Evolutionary conservation across 2,888 invertebrate genomes (phyloP), one percentile per base, ranked within the genome.

Genomic region (Scaptomyza polygonia): DNA sequence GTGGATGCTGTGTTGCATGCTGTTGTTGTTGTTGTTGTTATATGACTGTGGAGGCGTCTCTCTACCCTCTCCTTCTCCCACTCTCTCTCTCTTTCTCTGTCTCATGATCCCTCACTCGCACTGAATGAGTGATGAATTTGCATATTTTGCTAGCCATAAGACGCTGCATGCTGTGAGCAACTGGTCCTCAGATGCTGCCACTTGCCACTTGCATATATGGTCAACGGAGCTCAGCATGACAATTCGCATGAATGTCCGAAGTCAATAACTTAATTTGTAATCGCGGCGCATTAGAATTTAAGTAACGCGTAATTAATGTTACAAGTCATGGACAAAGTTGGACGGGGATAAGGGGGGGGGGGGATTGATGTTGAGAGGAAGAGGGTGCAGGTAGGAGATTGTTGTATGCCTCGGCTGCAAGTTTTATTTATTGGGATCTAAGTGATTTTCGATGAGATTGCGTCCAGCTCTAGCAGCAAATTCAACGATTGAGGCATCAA

Each of bases 241-340:
- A 86, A 83, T 83, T 86, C 82, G 83, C 83, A 88, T 84, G 74
- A 84, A 83, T 87, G 86, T 84, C 88, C 77, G 16, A 79, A 80
- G 87, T 77, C 88, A 86, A 91, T 90, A 87, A 89, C 91, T 91
- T 91, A 91, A 91, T 91, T 91, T 91, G 91, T 91, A 89, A 90
- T 86, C 87, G 77, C 75, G 67, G 53, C 80, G 88, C 85, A 91
- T 91, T 91, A 91, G 91, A 91, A 89, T 90, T 90, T 91, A 91
- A 91, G 91, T 90, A 91, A 91, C 89, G 90, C 91, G 91, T 91
- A 91, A 91, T 91, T 91, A 91, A 91, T 91, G 91, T 87, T 89
- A 86, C 84, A 86, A 86, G 88, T 81, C 82, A 79, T 72, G 77
- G 76, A 73, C 67, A 76, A 66, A 66, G 48, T 39, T 29, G n/a